phyloP scores from a whole-genome alignment of 2,888 invertebrate species.

The Cryptocheilus praepositus region DNA sequence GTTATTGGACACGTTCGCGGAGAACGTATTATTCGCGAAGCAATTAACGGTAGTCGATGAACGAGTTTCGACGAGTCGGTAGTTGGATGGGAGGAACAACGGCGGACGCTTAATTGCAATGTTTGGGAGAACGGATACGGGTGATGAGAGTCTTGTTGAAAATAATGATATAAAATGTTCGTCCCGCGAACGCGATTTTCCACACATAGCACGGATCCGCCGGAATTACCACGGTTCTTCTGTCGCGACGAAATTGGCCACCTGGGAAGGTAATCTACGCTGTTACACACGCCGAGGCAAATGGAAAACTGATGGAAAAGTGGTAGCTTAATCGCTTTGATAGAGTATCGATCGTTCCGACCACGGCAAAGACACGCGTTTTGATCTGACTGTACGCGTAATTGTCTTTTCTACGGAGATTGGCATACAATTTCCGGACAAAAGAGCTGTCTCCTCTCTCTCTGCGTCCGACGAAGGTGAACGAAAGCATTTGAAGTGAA shows the following conservation, averaged over 20 bases:
- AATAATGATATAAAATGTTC: background rate
- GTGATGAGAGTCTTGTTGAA: background rate
- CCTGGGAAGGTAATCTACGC: conserved; percentile 38
- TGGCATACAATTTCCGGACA: conserved; percentile 59
- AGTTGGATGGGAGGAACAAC: no score
- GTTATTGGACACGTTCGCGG: no score
- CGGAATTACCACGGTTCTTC: conserved; percentile 27
- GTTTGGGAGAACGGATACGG: no score
- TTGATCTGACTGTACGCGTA: conserved; percentile 52
- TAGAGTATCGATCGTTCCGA: conserved; percentile 49
- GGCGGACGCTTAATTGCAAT: no score
- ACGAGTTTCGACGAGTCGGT: no score
- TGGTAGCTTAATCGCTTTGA: conserved; percentile 55
- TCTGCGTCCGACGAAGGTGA: conserved; percentile 1
- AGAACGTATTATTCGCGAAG: no score
- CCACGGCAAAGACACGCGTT: conserved; percentile 49
- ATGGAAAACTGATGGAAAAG: conserved; percentile 59
- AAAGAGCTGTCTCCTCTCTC: conserved; percentile 31
- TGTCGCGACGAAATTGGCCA: conserved; percentile 32
- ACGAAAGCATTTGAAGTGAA: background rate
- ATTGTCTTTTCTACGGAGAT: conserved; percentile 53
- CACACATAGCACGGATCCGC: background rate
- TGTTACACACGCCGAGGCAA: conserved; percentile 42
- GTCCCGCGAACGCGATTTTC: background rate
- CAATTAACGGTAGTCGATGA: no score